Percentiles rank a stretch among this genome's conserved stretches.
These are phyloP conservation scores for Pandion haliaetus DNA, from an alignment of 2,113 vertebrate species.

Conservation along the genomic window DNA sequence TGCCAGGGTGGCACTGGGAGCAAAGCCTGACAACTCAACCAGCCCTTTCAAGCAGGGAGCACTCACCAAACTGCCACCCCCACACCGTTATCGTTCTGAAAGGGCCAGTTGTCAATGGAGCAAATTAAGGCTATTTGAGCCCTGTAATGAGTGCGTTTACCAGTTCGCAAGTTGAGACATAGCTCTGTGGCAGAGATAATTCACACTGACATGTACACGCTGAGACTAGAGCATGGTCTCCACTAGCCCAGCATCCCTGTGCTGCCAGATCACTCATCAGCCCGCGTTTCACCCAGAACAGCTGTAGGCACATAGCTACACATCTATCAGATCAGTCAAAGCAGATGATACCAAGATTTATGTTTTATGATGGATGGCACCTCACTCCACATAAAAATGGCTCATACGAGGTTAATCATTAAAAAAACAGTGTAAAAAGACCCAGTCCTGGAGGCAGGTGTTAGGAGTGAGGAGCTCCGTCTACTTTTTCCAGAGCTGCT, in stretches of 20 bases:
- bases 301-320: neutral
- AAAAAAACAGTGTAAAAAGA: neutral
- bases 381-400: neutral
- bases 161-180: neutral
- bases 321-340: neutral
- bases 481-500: neutral
- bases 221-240: neutral
- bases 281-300: fast-evolving
- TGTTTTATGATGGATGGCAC: neutral
- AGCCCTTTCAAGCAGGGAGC: neutral
- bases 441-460: neutral
- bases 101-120: neutral
- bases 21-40: neutral
- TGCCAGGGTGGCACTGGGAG: neutral
- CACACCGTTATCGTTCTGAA: neutral
- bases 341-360: neutral
- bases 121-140: neutral
- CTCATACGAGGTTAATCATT: neutral
- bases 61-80: neutral
- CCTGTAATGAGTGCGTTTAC: fast-evolving
- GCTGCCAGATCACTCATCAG: neutral
- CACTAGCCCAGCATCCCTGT: fast-evolving
- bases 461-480: neutral
- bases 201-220: fast-evolving
- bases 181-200: neutral